A percentile compares a stretch with the other conserved stretches of the same genome.
Evolutionary conservation across 2,888 invertebrate genomes (phyloP).

Genomic region (Lottia scabra): DNA sequence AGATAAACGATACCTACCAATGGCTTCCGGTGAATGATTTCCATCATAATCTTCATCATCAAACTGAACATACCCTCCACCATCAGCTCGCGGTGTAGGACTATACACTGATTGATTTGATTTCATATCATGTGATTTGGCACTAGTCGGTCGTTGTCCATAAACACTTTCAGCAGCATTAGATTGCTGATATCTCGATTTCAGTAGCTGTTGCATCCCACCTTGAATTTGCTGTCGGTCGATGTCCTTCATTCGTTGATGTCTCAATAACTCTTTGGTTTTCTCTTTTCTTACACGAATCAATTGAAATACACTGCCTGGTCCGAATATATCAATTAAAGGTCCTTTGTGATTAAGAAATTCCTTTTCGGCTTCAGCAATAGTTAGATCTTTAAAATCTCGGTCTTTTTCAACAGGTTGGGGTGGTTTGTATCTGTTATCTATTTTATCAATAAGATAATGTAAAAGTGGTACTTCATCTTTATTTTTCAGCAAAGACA

Average conservation of each 20-base stretch:
- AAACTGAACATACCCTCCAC: neutral
- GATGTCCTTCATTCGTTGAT: conserved; percentile 34
- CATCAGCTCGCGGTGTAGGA: neutral
- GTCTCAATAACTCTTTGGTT: conserved; percentile 27
- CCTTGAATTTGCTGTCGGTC: conserved; percentile 11
- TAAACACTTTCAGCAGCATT: neutral
- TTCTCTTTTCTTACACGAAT: conserved; percentile 53
- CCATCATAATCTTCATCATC: conserved; percentile 1
- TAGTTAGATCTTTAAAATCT: conserved; percentile 40
- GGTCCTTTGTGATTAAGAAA: conserved; percentile 60
- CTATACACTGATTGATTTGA: neutral
- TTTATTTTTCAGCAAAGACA: conserved; percentile 40
- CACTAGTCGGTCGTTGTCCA: neutral
- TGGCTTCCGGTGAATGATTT: neutral
- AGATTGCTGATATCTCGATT: neutral
- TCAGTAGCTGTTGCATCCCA: neutral
- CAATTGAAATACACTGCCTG: conserved; percentile 65
- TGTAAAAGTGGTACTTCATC: conserved; percentile 56
- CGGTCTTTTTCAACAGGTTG: conserved; percentile 27
- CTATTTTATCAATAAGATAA: conserved; percentile 40
- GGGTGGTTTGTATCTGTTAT: conserved; percentile 36
- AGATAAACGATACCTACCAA: neutral
- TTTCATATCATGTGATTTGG: neutral
- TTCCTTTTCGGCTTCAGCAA: conserved; percentile 50
- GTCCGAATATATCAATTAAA: conserved; percentile 61